Evolutionary conservation across 2,797 vertebrate genomes (phyloP), one percentile per base, ranked within the genome.

Genomic region (Alosa sapidissima): DNA sequence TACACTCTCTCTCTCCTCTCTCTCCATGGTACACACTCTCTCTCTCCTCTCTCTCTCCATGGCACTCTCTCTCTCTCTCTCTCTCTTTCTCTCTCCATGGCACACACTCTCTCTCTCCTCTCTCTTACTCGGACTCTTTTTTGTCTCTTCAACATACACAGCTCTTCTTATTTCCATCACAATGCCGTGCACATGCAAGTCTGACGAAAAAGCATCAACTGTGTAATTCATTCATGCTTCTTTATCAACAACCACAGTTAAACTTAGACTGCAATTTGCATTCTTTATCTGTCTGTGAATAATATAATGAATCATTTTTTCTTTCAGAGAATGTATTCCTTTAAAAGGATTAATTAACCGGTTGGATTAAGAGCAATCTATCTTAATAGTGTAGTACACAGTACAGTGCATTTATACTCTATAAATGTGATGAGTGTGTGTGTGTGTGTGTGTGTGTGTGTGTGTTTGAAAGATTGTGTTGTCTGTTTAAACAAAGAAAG

Each of bases 81-180:
- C 9, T 52, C 51, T 52, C 51, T 52, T 13, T 52, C 51, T 52
- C 51, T 52, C 51, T 52, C 54, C 14, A 3, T 55, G 28, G 28
- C 28, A 1, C 54, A 83, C 83, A 48, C 75, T 94, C 94, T 91
- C 89, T 91, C 89, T 95, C 94, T 96, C 96, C 87, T 94, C 28
- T 91, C 94, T 97, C 97, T 90, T 93, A 95, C 88, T 96, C 90
- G 93, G 94, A 94, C 88, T 96, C 91, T 3, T 94, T 93, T 93
- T 93, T 94, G 92, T 90, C 47, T 82, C 62, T 86, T 87, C 89
- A 89, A 10, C 83, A 21, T 88, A 54, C 78, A 47, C 48, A 91
- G 91, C 88, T 89, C 88, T 87, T 85, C 88, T 92, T 89, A 95
- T 95, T 95, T 95, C 91, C 94, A 95, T 95, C 91, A 94, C 91